Base-by-base conservation (phyloP, 37 sponge, comb jelly and placozoan species). In the Halisarca cf. caerulea region DNA sequence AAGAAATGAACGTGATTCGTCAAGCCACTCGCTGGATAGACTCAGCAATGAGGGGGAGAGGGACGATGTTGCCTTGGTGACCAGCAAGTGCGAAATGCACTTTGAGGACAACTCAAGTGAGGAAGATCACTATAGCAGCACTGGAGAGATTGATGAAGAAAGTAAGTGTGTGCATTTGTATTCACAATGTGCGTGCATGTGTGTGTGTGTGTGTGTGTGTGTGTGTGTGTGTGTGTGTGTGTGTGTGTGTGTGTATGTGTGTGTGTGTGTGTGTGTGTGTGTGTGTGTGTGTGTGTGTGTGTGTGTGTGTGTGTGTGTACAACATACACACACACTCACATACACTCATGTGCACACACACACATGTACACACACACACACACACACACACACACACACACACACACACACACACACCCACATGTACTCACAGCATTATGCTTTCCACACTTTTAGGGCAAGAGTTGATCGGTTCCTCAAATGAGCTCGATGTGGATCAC, bases 391-490 rank as follows among this genome's bases (percentile, higher is more conserved):
- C 51, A 47, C 51, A 47, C 51, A 6, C 51, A 47, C 51, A 47
- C 51, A 47, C 51, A 47, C 51, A 47, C 51, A 47, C 51, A 47
- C 51, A 47, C 51, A 47, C 51, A 47, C 51, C 6, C 51, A 47
- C 51, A 47, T 11, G 11, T 11, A 47, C 51, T 14, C 51, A 47
- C 51, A 47, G 9, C 11, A 47, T 47, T 11, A 47, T 14, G 51
- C 51, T n/a, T n/a, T n/a, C n/a, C n/a, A 47, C 51, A 47, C 51
- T 6, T 41, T 15, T 41, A 74, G 77, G 77, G 77, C 77, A 74
- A 23, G 38, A 15, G 9, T 24, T 74, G 45, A 74, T 74, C 21
- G 30, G 45, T 23, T 74, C 77, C 11, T 74, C 77, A 3, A 74
- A 74, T 40, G 77, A 74, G 6, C 77, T 74, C 2, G 77, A 74